Conservation (phyloP, 2,797 vertebrate species). For the Propithecus deckenii region DNA sequence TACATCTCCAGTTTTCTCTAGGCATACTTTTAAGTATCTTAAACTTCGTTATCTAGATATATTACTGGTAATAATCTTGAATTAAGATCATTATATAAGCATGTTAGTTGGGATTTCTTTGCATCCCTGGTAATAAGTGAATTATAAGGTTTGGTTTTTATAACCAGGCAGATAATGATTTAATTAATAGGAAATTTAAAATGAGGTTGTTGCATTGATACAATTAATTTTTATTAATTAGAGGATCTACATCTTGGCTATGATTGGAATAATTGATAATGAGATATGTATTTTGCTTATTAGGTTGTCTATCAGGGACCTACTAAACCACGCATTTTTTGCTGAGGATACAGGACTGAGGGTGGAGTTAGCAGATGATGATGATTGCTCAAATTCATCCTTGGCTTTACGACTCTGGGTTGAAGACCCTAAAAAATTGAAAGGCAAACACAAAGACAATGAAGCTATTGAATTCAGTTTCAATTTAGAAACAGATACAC, state of each 20-base stretch:
- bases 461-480: constrained; percentile 99
- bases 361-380: constrained; percentile 95
- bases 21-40: constrained; percentile 44
- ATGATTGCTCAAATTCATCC: constrained; percentile 88
- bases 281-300: constrained; percentile 49
- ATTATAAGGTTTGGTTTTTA: constrained; percentile 36
- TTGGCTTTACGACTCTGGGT: constrained; percentile 96
- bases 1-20: neutral
- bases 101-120: constrained; percentile 46
- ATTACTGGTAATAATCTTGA: constrained; percentile 38
- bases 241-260: constrained; percentile 25
- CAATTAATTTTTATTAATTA: constrained; percentile 20
- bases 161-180: constrained; percentile 20
- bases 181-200: constrained; percentile 48
- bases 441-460: constrained; percentile 98
- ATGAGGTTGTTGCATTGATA: constrained; percentile 34
- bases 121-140: constrained; percentile 1
- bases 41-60: constrained; percentile 9
- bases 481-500: constrained; percentile 92
- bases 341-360: constrained; percentile 96
- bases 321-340: constrained; percentile 94
- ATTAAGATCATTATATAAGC: neutral
- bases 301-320: constrained; percentile 94
- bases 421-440: constrained; percentile 96
- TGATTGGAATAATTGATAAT: constrained; percentile 47